Percentiles rank a stretch among this genome's conserved stretches.
These are phyloP conservation scores for Scytalopus superciliaris DNA, from an alignment of 2,113 vertebrate genomes.

Conservation along the genomic window DNA sequence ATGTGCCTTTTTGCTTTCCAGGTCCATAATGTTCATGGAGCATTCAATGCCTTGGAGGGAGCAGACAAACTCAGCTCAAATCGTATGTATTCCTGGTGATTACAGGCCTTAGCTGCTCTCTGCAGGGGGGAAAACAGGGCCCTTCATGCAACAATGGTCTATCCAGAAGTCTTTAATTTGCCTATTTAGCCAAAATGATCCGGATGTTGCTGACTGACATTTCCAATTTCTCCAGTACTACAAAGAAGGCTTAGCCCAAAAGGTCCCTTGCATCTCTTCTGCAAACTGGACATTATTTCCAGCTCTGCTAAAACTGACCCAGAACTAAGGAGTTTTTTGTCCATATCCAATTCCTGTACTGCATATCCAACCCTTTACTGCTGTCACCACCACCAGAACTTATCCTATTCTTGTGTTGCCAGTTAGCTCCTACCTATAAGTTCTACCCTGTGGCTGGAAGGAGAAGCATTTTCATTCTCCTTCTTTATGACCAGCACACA, in stretches of 20 bases:
- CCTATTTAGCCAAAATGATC: neutral
- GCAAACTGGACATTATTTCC: neutral
- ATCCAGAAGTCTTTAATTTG: neutral
- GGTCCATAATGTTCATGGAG: conserved; percentile 91
- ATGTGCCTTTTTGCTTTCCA: conserved; percentile 56
- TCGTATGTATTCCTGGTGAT: conserved; percentile 79
- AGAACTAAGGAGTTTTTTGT: neutral
- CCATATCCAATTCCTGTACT: neutral
- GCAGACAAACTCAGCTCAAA: conserved; percentile 90
- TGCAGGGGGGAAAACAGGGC: neutral
- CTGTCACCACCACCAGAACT: neutral
- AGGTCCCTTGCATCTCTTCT: neutral
- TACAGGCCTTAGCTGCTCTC: neutral
- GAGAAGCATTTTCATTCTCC: neutral
- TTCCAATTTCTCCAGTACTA: neutral
- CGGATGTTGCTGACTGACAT: neutral
- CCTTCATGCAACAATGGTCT: neutral
- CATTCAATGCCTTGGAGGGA: conserved; percentile 95
- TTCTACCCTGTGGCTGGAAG: neutral
- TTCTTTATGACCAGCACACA: neutral
- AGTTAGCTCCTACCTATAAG: neutral
- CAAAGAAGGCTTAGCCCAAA: neutral
- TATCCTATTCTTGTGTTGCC: neutral
- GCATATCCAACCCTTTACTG: neutral
- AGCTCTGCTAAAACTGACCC: neutral